Evolutionary conservation across 2,113 vertebrate species (phyloP), one percentile per base, ranked within the genome.

Genomic region (Pycnonotus jocosus): DNA sequence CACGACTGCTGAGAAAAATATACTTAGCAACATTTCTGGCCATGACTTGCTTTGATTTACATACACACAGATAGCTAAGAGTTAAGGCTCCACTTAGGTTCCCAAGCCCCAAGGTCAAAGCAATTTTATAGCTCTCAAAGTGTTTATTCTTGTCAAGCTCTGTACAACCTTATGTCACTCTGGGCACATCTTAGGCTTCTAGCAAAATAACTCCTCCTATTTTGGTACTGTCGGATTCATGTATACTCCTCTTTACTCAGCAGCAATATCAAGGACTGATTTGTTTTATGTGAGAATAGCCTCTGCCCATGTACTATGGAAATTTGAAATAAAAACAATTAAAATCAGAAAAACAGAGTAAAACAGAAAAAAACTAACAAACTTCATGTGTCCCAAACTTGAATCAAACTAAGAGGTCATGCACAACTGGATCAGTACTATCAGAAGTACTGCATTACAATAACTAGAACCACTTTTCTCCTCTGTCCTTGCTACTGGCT

Each of bases 121-220:
- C 57, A 61, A 90, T 81, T 95, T 81, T 73, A 56, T 81, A 88
- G 71, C 37, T 89, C 86, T 57, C 50, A 57, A 87, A 94, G 62
- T 50, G 51, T 93, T 95, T 95, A 91, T 86, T 96, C 54, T 80
- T 91, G 85, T 80, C 91, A 80, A 65, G 81, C 66, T 94, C 65
- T 68, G 37, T 56, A 54, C 62, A 93, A 82, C 68, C 57, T 85
- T 47, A 54, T 37, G 30, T 82, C 62, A 73, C 76, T 66, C 58
- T n/a, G 69, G 79, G 81, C 66, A 90, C 62, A 85, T 58, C n/a
- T 69, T 25, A 53, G 38, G 62, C 70, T 91, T 70, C 37, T 14
- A 88, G 58, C 33, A 94, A 93, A 94, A 70, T 27, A 83, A 76
- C 37, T 81, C 38, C 40, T 78, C 30, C 83, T 88, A 28, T 81